phyloP scores from a whole-genome alignment of 2,888 invertebrate genomes.

The Electrophaes corylata region DNA sequence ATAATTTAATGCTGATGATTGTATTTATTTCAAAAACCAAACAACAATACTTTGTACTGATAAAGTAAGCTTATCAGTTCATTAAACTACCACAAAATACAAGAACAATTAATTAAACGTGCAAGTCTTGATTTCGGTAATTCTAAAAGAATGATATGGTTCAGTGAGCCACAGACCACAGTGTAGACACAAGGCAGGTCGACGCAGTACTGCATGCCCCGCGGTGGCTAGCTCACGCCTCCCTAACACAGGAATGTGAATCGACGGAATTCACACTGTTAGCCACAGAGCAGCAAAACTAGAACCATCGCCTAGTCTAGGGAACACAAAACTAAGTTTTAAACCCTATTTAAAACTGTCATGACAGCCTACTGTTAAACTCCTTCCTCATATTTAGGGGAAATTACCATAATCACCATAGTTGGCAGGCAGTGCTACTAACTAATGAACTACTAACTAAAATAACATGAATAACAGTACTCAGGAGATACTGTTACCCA shows the following conservation, averaged over 20 bases:
- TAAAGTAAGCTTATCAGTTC: neutral
- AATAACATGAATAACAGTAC: too few species aligned
- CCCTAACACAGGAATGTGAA: conserved; percentile 18
- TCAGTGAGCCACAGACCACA: conserved; percentile 17
- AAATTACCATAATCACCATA: too few species aligned
- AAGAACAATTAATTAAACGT: neutral
- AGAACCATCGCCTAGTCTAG: neutral
- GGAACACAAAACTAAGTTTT: neutral
- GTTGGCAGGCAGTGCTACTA: too few species aligned
- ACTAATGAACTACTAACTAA: too few species aligned
- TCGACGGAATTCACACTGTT: conserved; percentile 17
- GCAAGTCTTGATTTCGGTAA: neutral
- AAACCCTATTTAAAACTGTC: too few species aligned
- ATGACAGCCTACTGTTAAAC: too few species aligned
- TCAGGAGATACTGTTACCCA: too few species aligned
- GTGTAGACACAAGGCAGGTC: conserved; percentile 8
- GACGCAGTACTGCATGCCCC: conserved; percentile 4
- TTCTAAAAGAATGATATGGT: conserved; percentile 10
- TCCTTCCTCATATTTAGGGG: too few species aligned
- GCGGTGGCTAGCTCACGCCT: conserved; percentile 22
- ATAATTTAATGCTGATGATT: too few species aligned
- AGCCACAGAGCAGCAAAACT: conserved; percentile 10
- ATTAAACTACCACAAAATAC: neutral
- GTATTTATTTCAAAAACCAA: too few species aligned
- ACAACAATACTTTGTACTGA: too few species aligned